Evolutionary conservation across 1,140 invertebrate genomes (phyloP).

Genomic region (Parasteatoda tepidariorum): DNA sequence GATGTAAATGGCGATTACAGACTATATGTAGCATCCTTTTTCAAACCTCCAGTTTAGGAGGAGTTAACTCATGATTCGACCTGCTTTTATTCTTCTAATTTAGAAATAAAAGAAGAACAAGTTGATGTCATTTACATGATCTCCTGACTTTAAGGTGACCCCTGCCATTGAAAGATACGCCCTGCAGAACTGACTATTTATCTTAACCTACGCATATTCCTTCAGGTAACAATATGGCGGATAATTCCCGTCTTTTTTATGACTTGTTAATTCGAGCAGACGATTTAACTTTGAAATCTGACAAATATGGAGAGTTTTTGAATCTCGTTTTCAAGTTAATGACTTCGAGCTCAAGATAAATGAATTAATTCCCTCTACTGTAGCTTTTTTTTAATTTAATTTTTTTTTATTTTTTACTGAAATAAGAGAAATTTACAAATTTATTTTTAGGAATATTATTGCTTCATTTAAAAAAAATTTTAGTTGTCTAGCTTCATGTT

Average conservation of each 20-base stretch:
- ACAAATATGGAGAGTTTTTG: too few species aligned
- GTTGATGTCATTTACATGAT: background rate
- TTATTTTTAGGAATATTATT: too few species aligned
- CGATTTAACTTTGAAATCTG: background rate
- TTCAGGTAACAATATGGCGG: background rate
- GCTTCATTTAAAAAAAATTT: too few species aligned
- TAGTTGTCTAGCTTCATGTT: too few species aligned
- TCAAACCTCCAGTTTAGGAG: background rate
- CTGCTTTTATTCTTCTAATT: background rate
- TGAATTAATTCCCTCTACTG: too few species aligned
- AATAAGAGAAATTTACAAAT: too few species aligned
- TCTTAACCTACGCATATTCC: background rate
- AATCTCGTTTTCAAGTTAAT: too few species aligned
- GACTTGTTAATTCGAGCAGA: background rate
- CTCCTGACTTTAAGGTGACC: background rate
- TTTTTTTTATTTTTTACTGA: too few species aligned
- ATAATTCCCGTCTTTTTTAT: background rate
- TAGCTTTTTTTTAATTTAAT: too few species aligned
- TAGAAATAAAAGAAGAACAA: background rate
- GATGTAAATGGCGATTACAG: background rate
- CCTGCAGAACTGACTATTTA: background rate
- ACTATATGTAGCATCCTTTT: background rate
- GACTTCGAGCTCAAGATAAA: too few species aligned
- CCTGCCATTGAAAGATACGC: background rate
- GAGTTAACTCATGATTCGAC: background rate